Conservation (phyloP, 2,888 invertebrate genomes). For the Stenolophus ochropezus region DNA sequence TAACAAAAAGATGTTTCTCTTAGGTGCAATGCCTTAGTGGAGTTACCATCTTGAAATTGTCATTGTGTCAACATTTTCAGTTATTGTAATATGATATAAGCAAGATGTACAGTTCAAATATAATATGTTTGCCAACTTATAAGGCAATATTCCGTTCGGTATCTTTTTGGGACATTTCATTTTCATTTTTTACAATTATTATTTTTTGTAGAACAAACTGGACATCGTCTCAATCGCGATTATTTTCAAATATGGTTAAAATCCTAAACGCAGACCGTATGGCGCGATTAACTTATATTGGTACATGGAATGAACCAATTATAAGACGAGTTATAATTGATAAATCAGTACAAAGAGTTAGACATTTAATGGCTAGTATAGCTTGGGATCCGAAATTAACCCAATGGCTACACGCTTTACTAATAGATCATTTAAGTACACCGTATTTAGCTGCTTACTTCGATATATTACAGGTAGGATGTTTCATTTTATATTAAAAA, state of each 20-base stretch:
- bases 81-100: no score
- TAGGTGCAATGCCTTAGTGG: no score
- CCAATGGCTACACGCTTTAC: conserved; percentile 85
- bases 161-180: neutral
- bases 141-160: no score
- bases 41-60: no score
- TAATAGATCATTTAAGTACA: conserved; percentile 81
- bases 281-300: conserved; percentile 78
- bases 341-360: conserved; percentile 80
- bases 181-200: neutral
- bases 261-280: conserved; percentile 81
- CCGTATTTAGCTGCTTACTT: conserved; percentile 83
- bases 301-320: conserved; percentile 80
- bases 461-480: conserved; percentile 82
- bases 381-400: conserved; percentile 84
- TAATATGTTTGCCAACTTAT: no score
- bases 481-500: neutral
- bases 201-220: conserved; percentile 76
- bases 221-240: conserved; percentile 78
- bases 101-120: no score
- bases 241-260: conserved; percentile 80
- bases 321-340: conserved; percentile 82
- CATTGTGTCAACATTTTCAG: no score
- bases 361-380: conserved; percentile 81
- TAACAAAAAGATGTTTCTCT: no score